These are phyloP conservation scores for Microcebus ravelobensis DNA, from an alignment of 2,113 vertebrate genomes.

Conservation along the genomic window DNA sequence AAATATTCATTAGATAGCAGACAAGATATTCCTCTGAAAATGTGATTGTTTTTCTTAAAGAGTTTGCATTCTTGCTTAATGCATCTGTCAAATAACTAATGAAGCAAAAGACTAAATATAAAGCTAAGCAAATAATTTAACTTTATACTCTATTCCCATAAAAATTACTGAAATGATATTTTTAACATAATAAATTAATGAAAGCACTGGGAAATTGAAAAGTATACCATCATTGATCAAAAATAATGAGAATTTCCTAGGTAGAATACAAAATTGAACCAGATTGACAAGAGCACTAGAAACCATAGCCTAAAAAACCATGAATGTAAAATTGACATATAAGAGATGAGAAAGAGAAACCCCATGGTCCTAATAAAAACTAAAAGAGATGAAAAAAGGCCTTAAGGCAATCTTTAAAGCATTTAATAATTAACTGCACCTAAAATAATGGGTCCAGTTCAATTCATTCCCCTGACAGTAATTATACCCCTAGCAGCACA, in stretches of 20 bases:
- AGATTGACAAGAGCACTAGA: neutral
- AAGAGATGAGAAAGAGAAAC: neutral
- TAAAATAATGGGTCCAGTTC: neutral
- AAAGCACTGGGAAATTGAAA: neutral
- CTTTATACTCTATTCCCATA: neutral
- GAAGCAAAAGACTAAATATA: neutral
- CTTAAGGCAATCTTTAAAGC: neutral
- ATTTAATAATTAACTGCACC: slow-evolving; percentile 1
- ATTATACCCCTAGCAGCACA: neutral
- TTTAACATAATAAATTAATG: neutral
- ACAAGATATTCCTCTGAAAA: neutral
- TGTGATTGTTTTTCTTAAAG: neutral
- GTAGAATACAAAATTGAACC: neutral
- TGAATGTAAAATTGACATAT: neutral
- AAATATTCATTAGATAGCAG: neutral
- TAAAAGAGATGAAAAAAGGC: neutral
- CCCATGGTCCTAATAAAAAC: neutral
- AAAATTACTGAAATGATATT: neutral
- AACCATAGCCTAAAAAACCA: neutral
- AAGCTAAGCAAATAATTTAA: neutral
- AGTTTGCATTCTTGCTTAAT: neutral
- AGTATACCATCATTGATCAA: neutral
- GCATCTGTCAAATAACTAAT: neutral
- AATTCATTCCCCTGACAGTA: neutral
- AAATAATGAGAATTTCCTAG: neutral